Conservation (phyloP, 1,140 invertebrate species). For the Lanistes nyassanus region DNA sequence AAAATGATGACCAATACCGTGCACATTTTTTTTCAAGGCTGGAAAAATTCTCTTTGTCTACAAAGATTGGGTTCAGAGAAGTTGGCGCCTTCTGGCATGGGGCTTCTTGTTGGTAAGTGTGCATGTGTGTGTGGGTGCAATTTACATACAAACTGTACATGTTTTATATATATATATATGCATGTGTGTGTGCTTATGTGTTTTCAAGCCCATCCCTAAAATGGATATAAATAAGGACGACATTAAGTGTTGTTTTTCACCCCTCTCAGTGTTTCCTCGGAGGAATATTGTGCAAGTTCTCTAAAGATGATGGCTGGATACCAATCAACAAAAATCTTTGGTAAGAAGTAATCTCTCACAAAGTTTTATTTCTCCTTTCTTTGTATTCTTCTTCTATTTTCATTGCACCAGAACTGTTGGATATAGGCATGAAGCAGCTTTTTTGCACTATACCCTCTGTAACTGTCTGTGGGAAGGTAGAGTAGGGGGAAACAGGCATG, state of each 20-base stretch:
- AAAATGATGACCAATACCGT: too few relatives aligned
- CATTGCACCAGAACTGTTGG: background rate
- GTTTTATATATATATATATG: background rate
- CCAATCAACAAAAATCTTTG: constrained; percentile 91
- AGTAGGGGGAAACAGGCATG: too few relatives aligned
- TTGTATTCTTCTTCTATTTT: background rate
- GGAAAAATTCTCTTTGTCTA: constrained; percentile 81
- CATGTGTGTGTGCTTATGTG: background rate
- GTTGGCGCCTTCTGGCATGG: constrained; percentile 26
- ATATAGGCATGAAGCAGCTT: too few relatives aligned
- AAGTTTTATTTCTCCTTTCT: too few relatives aligned
- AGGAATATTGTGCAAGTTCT: constrained; percentile 79
- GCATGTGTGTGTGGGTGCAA: constrained; percentile 63
- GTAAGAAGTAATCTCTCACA: constrained; percentile 82
- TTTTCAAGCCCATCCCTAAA: too few relatives aligned
- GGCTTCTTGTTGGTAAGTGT: constrained; percentile 21
- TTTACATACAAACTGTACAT: background rate
- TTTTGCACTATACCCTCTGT: too few relatives aligned
- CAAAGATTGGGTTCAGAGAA: constrained; percentile 70
- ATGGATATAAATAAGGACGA: too few relatives aligned
- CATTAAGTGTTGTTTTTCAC: background rate
- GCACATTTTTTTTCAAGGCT: constrained; percentile 63
- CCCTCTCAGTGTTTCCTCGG: constrained; percentile 73
- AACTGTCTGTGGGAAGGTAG: too few relatives aligned
- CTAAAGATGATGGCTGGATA: constrained; percentile 81